Conservation (phyloP, 2,797 vertebrate species). For the Australoheros facetus region DNA sequence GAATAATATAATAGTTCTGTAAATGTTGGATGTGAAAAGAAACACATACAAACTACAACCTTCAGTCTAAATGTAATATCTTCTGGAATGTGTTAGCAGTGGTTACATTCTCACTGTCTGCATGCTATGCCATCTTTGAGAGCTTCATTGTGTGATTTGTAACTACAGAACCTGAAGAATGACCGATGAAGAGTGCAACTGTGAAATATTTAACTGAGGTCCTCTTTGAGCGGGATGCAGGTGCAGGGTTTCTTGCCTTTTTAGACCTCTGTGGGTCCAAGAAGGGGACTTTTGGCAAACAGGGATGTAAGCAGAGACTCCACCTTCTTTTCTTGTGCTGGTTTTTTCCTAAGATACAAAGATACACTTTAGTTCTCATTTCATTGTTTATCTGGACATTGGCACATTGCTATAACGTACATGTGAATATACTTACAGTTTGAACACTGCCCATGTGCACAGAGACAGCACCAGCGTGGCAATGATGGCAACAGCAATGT, state of each 20-base stretch:
- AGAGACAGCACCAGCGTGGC: conserved; percentile 32
- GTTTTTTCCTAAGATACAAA: conserved; percentile 33
- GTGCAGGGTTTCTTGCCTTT: background rate
- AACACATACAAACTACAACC: background rate
- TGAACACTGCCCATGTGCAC: conserved; percentile 32
- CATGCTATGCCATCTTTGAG: conserved; percentile 1
- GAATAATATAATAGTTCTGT: background rate
- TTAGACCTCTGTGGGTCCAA: background rate
- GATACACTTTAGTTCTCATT: background rate
- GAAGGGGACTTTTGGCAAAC: conserved; percentile 12
- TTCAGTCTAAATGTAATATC: conserved; percentile 2
- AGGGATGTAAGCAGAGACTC: conserved; percentile 17
- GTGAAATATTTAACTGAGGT: background rate
- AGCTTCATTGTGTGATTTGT: background rate
- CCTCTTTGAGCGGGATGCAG: background rate
- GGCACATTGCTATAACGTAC: background rate
- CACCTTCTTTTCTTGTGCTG: conserved; percentile 27
- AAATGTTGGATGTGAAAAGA: background rate
- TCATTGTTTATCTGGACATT: background rate
- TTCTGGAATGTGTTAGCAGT: conserved; percentile 2
- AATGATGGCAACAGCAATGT: conserved; percentile 18
- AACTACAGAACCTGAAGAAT: background rate
- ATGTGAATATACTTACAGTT: conserved; percentile 43
- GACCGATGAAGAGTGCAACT: background rate
- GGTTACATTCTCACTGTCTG: background rate